These are phyloP conservation scores for Drosophila atripex DNA, from an alignment of 2,888 invertebrate species.

Conservation along the genomic window DNA sequence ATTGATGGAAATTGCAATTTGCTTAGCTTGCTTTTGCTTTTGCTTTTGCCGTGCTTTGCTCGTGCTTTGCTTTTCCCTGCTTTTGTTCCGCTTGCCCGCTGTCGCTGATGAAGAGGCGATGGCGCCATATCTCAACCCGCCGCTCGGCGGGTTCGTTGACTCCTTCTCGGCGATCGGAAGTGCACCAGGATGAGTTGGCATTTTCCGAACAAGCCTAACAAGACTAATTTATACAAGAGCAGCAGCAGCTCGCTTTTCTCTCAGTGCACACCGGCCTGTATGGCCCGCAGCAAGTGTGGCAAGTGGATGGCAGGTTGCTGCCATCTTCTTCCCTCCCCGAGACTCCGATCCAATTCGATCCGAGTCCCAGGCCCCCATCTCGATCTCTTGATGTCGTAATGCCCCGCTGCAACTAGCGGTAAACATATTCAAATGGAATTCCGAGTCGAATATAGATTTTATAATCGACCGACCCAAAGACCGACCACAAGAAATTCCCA, in stretches of 20 bases:
- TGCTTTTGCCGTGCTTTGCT: slow-evolving; percentile 10
- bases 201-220: slow-evolving; percentile 7
- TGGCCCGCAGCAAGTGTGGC: slow-evolving; percentile 16
- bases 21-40: slow-evolving; percentile 19
- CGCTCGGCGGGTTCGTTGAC: slow-evolving; percentile 53
- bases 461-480: slow-evolving; percentile 15
- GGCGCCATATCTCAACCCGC: slow-evolving; percentile 36
- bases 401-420: slow-evolving; percentile 55
- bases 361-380: slow-evolving; percentile 4
- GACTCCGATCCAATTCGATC: not conserved
- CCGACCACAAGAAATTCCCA: slow-evolving; percentile 42
- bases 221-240: slow-evolving; percentile 12
- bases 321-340: not conserved
- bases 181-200: slow-evolving; percentile 55
- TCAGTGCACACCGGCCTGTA: slow-evolving; percentile 6
- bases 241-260: slow-evolving; percentile 4
- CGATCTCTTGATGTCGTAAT: slow-evolving; percentile 36
- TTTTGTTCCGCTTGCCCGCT: slow-evolving; percentile 47
- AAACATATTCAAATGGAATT: slow-evolving; percentile 63
- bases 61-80: slow-evolving; percentile 1
- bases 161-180: slow-evolving; percentile 56
- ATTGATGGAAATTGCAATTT: slow-evolving; percentile 57
- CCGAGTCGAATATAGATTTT: slow-evolving; percentile 31
- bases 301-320: slow-evolving; percentile 14
- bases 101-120: slow-evolving; percentile 36